These are phyloP conservation scores for Engraulis encrasicolus DNA, from an alignment of 2,113 vertebrate species.

Conservation along the genomic window DNA sequence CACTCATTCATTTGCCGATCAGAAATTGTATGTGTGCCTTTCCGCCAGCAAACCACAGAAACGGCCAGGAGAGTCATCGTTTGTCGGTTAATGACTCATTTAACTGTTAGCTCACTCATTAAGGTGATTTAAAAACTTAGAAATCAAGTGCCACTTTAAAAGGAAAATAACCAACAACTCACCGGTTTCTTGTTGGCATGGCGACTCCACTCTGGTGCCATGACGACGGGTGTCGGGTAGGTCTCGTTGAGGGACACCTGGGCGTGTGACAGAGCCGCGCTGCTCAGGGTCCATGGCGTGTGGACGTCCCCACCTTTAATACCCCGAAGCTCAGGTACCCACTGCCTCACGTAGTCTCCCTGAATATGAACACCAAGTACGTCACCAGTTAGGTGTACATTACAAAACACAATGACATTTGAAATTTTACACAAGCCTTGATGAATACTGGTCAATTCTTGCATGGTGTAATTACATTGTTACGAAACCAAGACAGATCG, in stretches of 20 bases:
- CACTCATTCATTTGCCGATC: no score
- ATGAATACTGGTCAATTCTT: neutral
- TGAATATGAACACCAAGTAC: slow-evolving; percentile 51
- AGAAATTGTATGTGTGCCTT: no score
- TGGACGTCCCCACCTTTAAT: slow-evolving; percentile 74
- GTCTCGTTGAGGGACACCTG: slow-evolving; percentile 69
- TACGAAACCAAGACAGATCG: no score
- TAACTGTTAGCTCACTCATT: no score
- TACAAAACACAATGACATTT: neutral
- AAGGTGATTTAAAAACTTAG: no score
- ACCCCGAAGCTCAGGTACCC: slow-evolving; percentile 78
- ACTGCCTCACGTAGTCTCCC: slow-evolving; percentile 79
- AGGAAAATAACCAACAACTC: slow-evolving; percentile 47
- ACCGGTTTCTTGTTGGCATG: slow-evolving; percentile 74
- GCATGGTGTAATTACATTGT: no score
- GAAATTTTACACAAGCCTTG: neutral
- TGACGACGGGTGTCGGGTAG: slow-evolving; percentile 77
- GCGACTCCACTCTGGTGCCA: slow-evolving; percentile 77
- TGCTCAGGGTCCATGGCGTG: slow-evolving; percentile 77
- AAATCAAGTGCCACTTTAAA: no score
- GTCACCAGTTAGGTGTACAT: no score
- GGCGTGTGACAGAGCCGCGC: slow-evolving; percentile 62
- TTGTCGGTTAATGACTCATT: no score
- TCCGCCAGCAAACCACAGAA: no score
- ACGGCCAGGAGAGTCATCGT: no score